Evolutionary conservation across 2,888 invertebrate genomes (phyloP).

Genomic region (Troides helena): DNA sequence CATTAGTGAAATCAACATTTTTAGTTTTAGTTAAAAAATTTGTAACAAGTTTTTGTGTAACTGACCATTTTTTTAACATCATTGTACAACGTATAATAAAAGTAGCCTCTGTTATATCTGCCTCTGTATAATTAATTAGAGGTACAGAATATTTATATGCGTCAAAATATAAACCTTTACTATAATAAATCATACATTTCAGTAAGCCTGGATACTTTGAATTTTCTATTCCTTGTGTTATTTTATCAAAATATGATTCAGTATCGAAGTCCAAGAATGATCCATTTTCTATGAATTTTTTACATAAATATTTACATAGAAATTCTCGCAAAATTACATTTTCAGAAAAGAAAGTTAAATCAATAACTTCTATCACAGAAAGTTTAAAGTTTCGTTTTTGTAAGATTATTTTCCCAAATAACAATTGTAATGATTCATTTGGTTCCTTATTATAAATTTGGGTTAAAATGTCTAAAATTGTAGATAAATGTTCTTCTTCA

Average conservation of each 20-base stretch:
- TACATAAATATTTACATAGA: slow-evolving; percentile 61
- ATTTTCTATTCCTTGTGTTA: slow-evolving; percentile 79
- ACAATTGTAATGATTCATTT: slow-evolving; percentile 51
- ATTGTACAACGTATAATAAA: slow-evolving; percentile 66
- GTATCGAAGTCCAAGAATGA: slow-evolving; percentile 63
- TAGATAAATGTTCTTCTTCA: slow-evolving; percentile 46
- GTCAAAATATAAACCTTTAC: slow-evolving; percentile 75
- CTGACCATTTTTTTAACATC: slow-evolving; percentile 65
- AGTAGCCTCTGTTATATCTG: slow-evolving; percentile 58
- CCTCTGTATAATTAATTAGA: slow-evolving; percentile 62
- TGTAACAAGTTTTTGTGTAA: slow-evolving; percentile 62
- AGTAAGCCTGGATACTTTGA: slow-evolving; percentile 83
- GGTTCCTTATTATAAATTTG: slow-evolving; percentile 47
- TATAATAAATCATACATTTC: slow-evolving; percentile 78
- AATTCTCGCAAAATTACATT: slow-evolving; percentile 60
- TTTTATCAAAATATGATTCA: slow-evolving; percentile 69
- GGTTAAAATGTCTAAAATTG: slow-evolving; percentile 45
- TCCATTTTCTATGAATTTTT: slow-evolving; percentile 53
- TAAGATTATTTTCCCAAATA: slow-evolving; percentile 58
- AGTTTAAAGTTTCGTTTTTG: slow-evolving; percentile 47
- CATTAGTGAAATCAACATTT: slow-evolving; percentile 46
- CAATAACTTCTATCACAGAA: slow-evolving; percentile 54
- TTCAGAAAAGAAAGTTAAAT: slow-evolving; percentile 49
- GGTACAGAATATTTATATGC: slow-evolving; percentile 76
- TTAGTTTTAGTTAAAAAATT: slow-evolving; percentile 66